A percentile compares a stretch with the other conserved stretches of the same genome.
These are phyloP conservation scores for Oxyura jamaicensis DNA, from an alignment of 2,113 vertebrate genomes.

Conservation along the genomic window DNA sequence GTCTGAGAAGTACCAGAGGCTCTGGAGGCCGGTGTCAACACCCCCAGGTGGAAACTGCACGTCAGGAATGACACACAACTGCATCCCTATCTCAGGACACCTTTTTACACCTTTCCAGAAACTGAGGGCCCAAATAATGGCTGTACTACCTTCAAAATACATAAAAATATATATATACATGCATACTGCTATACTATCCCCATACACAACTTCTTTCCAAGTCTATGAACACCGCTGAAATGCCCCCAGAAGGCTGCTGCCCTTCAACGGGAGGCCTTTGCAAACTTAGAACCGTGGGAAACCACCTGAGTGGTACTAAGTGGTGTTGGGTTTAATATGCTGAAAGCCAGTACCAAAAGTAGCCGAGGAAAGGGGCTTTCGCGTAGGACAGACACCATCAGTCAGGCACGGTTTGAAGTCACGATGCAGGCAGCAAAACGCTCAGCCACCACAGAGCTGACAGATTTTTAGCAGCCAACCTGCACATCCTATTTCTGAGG, in stretches of 20 bases:
- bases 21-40: not conserved
- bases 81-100: not conserved
- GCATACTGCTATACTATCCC: not conserved
- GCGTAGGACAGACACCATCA: fast-evolving
- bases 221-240: not conserved
- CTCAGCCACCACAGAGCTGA: not conserved
- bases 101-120: not conserved
- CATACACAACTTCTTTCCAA: not conserved
- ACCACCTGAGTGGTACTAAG: not conserved
- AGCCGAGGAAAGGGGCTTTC: not conserved
- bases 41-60: fast-evolving
- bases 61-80: fast-evolving
- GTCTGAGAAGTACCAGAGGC: not conserved
- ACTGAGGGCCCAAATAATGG: not conserved
- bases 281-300: not conserved
- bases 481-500: not conserved
- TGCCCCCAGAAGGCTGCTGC: not conserved
- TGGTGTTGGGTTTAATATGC: not conserved
- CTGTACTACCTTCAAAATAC: not conserved
- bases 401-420: not conserved
- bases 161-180: not conserved
- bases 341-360: not conserved
- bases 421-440: not conserved
- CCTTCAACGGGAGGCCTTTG: not conserved
- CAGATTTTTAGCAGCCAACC: not conserved